Percentiles rank a stretch among this genome's conserved stretches.
Evolutionary conservation across 2,888 invertebrate genomes (phyloP).

Genomic region (Cryptocephalus primarius): DNA sequence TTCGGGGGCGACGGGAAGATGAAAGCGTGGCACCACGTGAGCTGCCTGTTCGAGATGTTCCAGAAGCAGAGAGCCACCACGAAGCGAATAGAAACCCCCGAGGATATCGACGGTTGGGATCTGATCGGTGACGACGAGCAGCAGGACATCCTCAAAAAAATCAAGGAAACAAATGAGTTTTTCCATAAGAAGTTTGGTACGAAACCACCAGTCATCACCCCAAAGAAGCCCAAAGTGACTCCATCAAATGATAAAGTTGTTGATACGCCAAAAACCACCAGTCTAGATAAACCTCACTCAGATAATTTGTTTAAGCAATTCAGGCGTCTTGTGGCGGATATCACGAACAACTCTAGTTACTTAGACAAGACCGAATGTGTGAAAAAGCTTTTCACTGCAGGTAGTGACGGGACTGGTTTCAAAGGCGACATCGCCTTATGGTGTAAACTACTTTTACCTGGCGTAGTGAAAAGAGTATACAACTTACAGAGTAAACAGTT

Average conservation of each 20-base stretch:
- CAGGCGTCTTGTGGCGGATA: slow-evolving; percentile 62
- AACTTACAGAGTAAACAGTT: slow-evolving; percentile 89
- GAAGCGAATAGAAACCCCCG: slow-evolving; percentile 64
- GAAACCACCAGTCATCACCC: slow-evolving; percentile 11
- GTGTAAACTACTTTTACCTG: slow-evolving; percentile 75
- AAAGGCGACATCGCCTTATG: slow-evolving; percentile 68
- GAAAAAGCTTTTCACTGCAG: slow-evolving; percentile 53
- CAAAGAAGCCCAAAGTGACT: slow-evolving; percentile 22
- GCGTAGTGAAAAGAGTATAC: slow-evolving; percentile 73
- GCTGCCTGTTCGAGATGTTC: slow-evolving; percentile 71
- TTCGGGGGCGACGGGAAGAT: slow-evolving; percentile 56
- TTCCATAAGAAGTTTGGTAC: slow-evolving; percentile 27
- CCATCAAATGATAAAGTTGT: slow-evolving; percentile 1
- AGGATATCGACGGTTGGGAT: slow-evolving; percentile 71
- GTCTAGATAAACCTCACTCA: slow-evolving; percentile 25
- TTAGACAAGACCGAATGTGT: slow-evolving; percentile 69
- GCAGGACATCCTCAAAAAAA: slow-evolving; percentile 48
- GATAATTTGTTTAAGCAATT: slow-evolving; percentile 72
- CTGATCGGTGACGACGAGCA: slow-evolving; percentile 55
- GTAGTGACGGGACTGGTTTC: slow-evolving; percentile 51
- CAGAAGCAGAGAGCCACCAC: slow-evolving; percentile 70
- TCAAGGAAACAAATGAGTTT: slow-evolving; percentile 49
- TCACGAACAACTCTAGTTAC: slow-evolving; percentile 69
- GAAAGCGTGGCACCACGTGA: slow-evolving; percentile 76
- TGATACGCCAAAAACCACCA: not conserved